Conservation (phyloP, 2,113 vertebrate genomes). For the Pollimyrus isidori region DNA sequence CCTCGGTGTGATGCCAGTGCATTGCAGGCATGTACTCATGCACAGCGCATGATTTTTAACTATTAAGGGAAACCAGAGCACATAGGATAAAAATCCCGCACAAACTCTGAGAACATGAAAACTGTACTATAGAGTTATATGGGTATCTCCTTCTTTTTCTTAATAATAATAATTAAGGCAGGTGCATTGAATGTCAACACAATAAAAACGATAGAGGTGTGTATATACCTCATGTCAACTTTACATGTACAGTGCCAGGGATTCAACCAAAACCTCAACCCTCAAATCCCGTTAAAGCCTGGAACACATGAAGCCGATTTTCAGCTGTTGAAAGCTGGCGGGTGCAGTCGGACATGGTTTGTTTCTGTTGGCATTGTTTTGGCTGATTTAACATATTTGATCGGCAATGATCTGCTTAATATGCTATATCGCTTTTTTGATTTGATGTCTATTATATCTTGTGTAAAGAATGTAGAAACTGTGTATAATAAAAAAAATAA, state of each 20-base stretch:
- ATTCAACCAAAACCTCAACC: not conserved
- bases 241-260: not conserved
- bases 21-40: not conserved
- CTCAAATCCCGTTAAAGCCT: not conserved
- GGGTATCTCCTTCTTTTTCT: not conserved
- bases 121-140: not conserved
- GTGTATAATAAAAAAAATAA: not conserved
- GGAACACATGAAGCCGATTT: not conserved
- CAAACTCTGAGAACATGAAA: not conserved
- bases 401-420: not conserved
- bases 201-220: not conserved
- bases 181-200: not conserved
- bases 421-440: not conserved
- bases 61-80: not conserved
- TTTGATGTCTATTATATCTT: not conserved
- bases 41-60: not conserved
- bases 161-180: not conserved
- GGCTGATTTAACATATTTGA: not conserved
- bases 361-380: not conserved
- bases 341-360: not conserved
- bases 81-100: not conserved
- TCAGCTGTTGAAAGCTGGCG: not conserved
- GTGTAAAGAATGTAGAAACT: not conserved
- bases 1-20: not conserved
- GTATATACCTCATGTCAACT: not conserved